phyloP scores from a whole-genome alignment of 2,113 vertebrate genomes.

The Salminus brasiliensis region DNA sequence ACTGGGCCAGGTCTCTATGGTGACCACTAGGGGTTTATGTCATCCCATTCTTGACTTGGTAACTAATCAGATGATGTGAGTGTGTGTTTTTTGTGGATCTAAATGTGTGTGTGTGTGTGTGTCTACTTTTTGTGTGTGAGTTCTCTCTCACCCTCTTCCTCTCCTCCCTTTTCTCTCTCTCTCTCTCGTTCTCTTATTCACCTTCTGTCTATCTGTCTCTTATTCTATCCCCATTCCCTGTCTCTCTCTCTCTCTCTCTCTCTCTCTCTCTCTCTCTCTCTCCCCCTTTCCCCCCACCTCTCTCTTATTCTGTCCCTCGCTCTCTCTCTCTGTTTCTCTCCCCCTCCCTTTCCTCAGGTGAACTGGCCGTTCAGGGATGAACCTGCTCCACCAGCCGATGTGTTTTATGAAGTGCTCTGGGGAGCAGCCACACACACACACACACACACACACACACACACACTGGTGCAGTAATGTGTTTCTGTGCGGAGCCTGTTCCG shows the following conservation, averaged over 20 bases:
- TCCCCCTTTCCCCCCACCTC: neutral
- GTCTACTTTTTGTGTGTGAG: too few species aligned
- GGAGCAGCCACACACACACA: constrained; percentile 18
- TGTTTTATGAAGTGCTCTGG: constrained; percentile 41
- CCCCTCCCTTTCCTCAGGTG: constrained; percentile 35
- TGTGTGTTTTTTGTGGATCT: too few species aligned
- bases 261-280: neutral
- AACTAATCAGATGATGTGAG: constrained; percentile 16
- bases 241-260: neutral
- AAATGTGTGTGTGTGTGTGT: too few species aligned
- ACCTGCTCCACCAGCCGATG: constrained; percentile 20
- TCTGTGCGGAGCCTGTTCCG: constrained; percentile 40
- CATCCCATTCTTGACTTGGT: constrained; percentile 44
- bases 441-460: neutral
- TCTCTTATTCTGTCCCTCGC: neutral
- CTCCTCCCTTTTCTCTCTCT: neutral
- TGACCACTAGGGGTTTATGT: constrained; percentile 35
- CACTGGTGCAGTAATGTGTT: constrained; percentile 45
- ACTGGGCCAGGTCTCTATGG: constrained; percentile 35
- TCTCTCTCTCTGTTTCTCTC: neutral
- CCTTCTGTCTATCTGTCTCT: neutral
- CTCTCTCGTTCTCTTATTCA: neutral
- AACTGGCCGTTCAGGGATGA: constrained; percentile 42
- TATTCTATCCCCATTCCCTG: neutral
- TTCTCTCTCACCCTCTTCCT: neutral